Percentiles rank a stretch among this genome's conserved stretches.
These are phyloP conservation scores for Bolinopsis microptera DNA, from an alignment of 37 sponge, comb jelly and placozoan species.

Conservation along the genomic window DNA sequence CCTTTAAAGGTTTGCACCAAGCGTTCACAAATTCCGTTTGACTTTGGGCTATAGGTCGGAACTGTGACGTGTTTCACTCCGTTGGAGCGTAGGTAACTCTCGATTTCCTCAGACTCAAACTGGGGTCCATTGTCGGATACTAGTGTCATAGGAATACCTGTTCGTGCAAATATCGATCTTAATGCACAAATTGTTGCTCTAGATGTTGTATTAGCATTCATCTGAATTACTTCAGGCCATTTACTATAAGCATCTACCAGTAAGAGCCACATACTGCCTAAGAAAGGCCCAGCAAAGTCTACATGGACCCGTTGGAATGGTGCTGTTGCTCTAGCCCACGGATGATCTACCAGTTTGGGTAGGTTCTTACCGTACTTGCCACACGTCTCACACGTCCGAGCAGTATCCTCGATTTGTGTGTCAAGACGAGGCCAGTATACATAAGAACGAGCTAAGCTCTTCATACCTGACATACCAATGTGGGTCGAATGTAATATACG, in stretches of 20 bases:
- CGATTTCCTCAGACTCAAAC: slow-evolving; percentile 45
- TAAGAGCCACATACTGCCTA: slow-evolving; percentile 54
- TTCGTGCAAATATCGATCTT: slow-evolving; percentile 65
- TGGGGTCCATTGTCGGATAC: slow-evolving; percentile 72
- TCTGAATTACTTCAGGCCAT: slow-evolving; percentile 69
- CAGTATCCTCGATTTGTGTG: slow-evolving; percentile 51
- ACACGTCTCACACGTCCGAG: slow-evolving; percentile 47
- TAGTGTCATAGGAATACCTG: slow-evolving; percentile 60
- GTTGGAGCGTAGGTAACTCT: neutral
- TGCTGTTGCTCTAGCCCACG: neutral
- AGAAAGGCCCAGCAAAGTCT: neutral
- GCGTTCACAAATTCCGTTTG: slow-evolving; percentile 65
- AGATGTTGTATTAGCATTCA: slow-evolving; percentile 66
- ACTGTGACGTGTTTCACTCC: slow-evolving; percentile 49
- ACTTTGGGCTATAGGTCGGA: slow-evolving; percentile 38
- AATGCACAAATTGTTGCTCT: slow-evolving; percentile 63
- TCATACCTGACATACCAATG: slow-evolving; percentile 30
- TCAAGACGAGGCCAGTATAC: slow-evolving; percentile 51
- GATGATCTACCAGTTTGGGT: slow-evolving; percentile 8
- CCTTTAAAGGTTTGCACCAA: neutral
- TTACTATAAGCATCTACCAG: slow-evolving; percentile 68
- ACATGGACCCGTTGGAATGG: slow-evolving; percentile 26
- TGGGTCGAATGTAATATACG: neutral
- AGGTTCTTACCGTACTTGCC: slow-evolving; percentile 19
- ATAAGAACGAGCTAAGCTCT: slow-evolving; percentile 1